Base-by-base conservation (phyloP, 2,797 vertebrate species). In the Myoxocephalus aenaeus region DNA sequence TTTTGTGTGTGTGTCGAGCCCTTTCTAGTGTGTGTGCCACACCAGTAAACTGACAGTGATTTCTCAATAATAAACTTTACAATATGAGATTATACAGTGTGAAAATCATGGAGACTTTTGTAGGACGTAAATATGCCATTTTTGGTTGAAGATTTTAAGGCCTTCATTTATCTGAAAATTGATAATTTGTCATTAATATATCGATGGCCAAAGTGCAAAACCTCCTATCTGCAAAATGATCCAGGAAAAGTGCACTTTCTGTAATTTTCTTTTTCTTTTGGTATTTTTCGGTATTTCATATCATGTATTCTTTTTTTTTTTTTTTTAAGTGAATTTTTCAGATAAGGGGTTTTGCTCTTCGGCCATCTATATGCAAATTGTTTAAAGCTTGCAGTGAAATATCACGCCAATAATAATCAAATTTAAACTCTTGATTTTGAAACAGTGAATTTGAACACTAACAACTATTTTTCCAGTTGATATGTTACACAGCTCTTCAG, bases 401-500 rank as follows among this genome's bases (percentile, higher is more conserved):
- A 38, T 50, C 36, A 32, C 10, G 17, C 5, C 1, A 22, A 44
- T 51, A 50, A 58, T 44, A 22, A 57, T 50, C 5, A 29, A 3
- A 63, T 51, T 22, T 3, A 1, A 79, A 62, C 8, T 48, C 32
- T 38, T 59, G 36, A 75, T 48, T 68, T 65, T 42, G 7, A 70
- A 74, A 72, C 9, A 12, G 2, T 65, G 13, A 64, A 65, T 59
- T 17, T 58, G 20, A 40, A 57, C 27, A 46, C 18, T 59, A 29
- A 25, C 13, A 79, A 20, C 0, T 14, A 3, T 32, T 61, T 61
- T 51, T 44, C 32, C 32, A 44, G 15, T 61, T 61, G 20, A 51
- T 62, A 22, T 58, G 70, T 81, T 48, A 75, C 67, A 56, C 27
- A 68, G 65, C 69, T 77, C 77, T 73, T 84, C 34, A 7, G 22